Evolutionary conservation across 2,888 invertebrate species (phyloP), one percentile per base, ranked within the genome.

Genomic region (Limnephilus marmoratus): DNA sequence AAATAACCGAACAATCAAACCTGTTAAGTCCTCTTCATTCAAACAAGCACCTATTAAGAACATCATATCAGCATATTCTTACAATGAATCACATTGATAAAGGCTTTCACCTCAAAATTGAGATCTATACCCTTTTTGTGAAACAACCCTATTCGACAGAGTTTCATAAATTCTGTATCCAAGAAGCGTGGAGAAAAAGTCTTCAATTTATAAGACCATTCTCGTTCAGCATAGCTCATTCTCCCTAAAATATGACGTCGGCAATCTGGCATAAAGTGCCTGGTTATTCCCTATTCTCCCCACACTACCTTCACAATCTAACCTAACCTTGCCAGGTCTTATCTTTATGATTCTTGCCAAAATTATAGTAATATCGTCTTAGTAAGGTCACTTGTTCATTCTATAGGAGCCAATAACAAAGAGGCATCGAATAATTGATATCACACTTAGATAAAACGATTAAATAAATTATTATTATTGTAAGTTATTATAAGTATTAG

Each of bases 211-310:
- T 90, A 90, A 85, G 90, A 90, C 80, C 82, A 81, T 82, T 90
- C 87, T 83, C 93, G 92, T 91, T 82, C 92, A 90, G 81, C 91
- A 34, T 80, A n/a, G 91, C 90, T 91, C 92, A 91, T 90, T 92
- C 90, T 83, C 37, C 49, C 68, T 93, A 92, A 93, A 85, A 92
- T 93, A 92, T 90, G 93, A 89, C 90, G 88, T 81, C 85, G 87
- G 91, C 93, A 93, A 93, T 93, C 93, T 93, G 93, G 92, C 90
- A 90, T 91, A 93, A 93, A 93, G 93, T 93, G 93, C 87, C 91
- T 53, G 85, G 87, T 92, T 92, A 93, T 92, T 90, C 90, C 93
- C 68, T 9, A 68, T 68, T 68, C 68, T 68, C 9, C 68, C 68
- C 68, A 68, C n/a, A 24, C 24, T 68, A 68, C 68, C 24, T 68